Percentiles rank a stretch among this genome's conserved stretches.
Conservation (phyloP, 2,797 vertebrate species). For the Channa striata region DNA sequence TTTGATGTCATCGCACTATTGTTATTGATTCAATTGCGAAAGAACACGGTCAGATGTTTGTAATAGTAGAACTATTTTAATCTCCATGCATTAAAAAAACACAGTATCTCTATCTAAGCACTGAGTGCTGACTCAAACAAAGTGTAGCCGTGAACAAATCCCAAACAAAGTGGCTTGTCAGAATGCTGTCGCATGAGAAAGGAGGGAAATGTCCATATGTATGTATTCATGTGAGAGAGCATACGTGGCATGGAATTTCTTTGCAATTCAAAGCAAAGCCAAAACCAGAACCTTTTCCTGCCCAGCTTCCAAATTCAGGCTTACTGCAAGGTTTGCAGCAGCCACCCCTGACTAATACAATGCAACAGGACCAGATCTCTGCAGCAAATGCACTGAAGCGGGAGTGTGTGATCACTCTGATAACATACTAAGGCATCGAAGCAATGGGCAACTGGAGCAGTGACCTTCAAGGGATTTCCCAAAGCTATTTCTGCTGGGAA, state of each 20-base stretch:
- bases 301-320: conserved; percentile 17
- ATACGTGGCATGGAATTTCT: conserved; percentile 4
- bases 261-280: neutral
- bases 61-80: neutral
- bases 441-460: conserved; percentile 34
- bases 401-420: conserved; percentile 46
- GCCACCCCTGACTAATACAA: conserved; percentile 29
- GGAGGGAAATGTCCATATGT: neutral
- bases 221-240: conserved; percentile 1
- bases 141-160: conserved; percentile 33
- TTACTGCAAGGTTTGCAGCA: conserved; percentile 21
- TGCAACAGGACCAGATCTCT: conserved; percentile 31
- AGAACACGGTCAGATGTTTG: neutral
- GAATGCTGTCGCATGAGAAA: conserved; percentile 13
- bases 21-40: neutral
- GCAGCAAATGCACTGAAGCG: conserved; percentile 21
- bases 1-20: neutral
- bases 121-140: neutral
- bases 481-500: conserved; percentile 45
- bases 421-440: conserved; percentile 37
- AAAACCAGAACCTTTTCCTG: conserved; percentile 8
- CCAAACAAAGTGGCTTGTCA: too few species aligned
- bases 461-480: conserved; percentile 57
- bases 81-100: neutral
- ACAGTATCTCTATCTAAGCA: neutral